phyloP scores from a whole-genome alignment of 2,797 vertebrate species.

The Eleutherodactylus coqui region DNA sequence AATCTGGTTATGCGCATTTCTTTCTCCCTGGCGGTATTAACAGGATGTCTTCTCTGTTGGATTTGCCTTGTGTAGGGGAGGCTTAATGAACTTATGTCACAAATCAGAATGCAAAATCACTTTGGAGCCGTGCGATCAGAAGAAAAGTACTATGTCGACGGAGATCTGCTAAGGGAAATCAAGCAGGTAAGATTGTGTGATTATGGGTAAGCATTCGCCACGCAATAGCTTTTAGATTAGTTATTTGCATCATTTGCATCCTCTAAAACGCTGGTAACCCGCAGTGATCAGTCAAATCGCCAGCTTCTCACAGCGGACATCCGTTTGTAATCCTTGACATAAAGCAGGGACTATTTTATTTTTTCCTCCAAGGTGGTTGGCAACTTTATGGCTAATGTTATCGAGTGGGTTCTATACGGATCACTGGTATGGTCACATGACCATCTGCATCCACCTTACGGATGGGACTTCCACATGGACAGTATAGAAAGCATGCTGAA shows the following conservation, averaged over 20 bases:
- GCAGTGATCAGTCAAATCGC: background rate
- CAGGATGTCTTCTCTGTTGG: background rate
- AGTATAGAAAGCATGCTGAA: no score
- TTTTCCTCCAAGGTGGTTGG: no score
- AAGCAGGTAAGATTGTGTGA: slow-evolving; percentile 82
- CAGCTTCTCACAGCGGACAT: no score
- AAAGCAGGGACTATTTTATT: no score
- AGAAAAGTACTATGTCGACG: slow-evolving; percentile 91
- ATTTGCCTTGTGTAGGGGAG: slow-evolving; percentile 82
- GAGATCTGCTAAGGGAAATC: slow-evolving; percentile 92
- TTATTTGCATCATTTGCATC: background rate
- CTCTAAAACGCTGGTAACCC: background rate
- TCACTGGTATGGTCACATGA: no score
- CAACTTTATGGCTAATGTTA: no score
- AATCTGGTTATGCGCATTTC: background rate
- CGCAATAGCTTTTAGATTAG: background rate
- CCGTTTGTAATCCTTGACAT: no score
- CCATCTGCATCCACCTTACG: no score
- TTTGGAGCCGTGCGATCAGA: slow-evolving; percentile 92
- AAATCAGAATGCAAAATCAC: slow-evolving; percentile 99
- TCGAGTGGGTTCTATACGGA: no score
- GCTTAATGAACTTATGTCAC: slow-evolving; percentile 97
- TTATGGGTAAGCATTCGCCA: background rate
- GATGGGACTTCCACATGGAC: no score
- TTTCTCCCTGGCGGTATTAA: no score